Conservation (phyloP, 2,113 vertebrate species). For the Misgurnus anguillicaudatus region DNA sequence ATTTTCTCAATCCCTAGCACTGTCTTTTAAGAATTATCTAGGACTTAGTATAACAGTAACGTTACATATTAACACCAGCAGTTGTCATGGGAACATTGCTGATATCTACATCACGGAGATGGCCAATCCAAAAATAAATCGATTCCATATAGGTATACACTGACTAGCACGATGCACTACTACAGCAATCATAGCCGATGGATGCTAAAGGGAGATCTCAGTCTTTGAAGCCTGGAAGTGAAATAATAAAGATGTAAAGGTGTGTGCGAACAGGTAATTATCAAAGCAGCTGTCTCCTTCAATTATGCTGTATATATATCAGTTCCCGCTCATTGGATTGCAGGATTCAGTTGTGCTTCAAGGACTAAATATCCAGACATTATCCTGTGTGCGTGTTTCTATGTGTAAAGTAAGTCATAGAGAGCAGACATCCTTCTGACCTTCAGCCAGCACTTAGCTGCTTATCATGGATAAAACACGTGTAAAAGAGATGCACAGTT, state of each 20-base stretch:
- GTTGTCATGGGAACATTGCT: constrained; percentile 42
- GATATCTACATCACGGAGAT: neutral
- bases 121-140: constrained; percentile 12
- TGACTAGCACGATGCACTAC: neutral
- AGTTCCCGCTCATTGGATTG: neutral
- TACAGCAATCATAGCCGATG: neutral
- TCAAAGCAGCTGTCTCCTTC: neutral
- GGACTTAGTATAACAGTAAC: neutral
- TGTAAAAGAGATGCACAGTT: constrained; percentile 12
- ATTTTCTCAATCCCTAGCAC: no score
- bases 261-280: neutral
- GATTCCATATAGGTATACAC: neutral
- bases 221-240: neutral
- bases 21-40: no score
- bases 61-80: neutral
- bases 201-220: neutral
- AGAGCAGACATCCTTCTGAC: constrained; percentile 6
- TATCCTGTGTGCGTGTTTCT: neutral
- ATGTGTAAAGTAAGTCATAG: neutral
- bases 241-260: neutral
- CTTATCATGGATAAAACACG: constrained; percentile 5
- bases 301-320: neutral
- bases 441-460: constrained; percentile 8
- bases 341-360: neutral
- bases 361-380: neutral